Evolutionary conservation across 2,113 vertebrate species (phyloP), one percentile per base, ranked within the genome.

Genomic region (Neodon shergylaensis): DNA sequence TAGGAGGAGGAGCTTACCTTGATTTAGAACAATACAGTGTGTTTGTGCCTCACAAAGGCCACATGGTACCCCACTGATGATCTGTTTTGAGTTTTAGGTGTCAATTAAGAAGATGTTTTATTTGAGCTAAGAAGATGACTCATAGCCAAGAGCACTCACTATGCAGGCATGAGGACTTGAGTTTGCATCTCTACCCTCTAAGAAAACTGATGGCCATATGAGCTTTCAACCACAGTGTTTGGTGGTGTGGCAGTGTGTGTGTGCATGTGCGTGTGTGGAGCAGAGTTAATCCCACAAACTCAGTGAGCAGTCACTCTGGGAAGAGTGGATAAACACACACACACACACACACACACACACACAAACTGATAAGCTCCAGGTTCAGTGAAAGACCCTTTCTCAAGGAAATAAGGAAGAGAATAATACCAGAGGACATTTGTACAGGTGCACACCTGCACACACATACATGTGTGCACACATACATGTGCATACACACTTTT

Each of bases 1-100:
- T n/a, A 10, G 28, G 3, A 6, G 61, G 14, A 11, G 36, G 11
- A 77, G 3, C 44, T 39, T 28, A 16, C 22, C 33, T 65, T 68
- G 44, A 49, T 65, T 52, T 79, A 33, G 68, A 66, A n/a, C 7
- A 17, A 24, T 33, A 49, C 28, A 63, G 61, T 24, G 39, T 16
- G 10, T 42, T 1, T 12, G 1, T 65, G 58, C 33, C 19, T 24
- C 42, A 22, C 5, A 13, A 78, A 26, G 9, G 36, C 24, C 61
- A 66, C 10, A 7, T 7, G 22, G 8, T 3, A 1, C 2, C 22
- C 16, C 33, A 19, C 0, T 47, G 39, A 21, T 8, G 7, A 28
- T 26, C 13, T 10, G 28, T n/a, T 52, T 28, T 79, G 33, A 52
- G 66, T 31, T 52, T 52, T 79, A 68, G 36, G 74, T 19, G 28